phyloP scores from a whole-genome alignment of 1,140 invertebrate species.

The Trachymyrmex septentrionalis region DNA sequence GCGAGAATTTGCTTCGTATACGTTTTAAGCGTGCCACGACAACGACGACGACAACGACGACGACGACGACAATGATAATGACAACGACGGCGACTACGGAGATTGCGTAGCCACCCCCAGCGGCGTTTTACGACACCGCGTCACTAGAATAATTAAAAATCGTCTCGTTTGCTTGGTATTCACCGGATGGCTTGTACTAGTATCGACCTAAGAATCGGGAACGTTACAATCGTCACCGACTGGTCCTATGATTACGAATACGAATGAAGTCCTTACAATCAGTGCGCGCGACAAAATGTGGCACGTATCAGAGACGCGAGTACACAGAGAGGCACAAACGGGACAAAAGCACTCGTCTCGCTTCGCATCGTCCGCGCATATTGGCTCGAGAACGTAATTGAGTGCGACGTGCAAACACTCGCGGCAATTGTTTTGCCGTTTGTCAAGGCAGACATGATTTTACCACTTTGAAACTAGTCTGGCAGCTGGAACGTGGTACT shows the following conservation, averaged over 20 bases:
- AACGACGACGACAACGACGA: neutral
- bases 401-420: slow-evolving; percentile 48
- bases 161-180: neutral
- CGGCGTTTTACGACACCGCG: slow-evolving; percentile 14
- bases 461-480: slow-evolving; percentile 4
- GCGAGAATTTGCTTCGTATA: neutral
- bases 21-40: slow-evolving; percentile 12
- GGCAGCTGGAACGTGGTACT: neutral
- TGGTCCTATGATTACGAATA: neutral
- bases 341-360: slow-evolving; percentile 17
- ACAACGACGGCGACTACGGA: slow-evolving; percentile 9
- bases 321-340: neutral
- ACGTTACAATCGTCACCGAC: slow-evolving; percentile 55
- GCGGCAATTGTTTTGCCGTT: slow-evolving; percentile 37
- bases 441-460: slow-evolving; percentile 35
- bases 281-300: neutral
- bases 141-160: slow-evolving; percentile 75
- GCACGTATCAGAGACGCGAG: neutral
- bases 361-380: slow-evolving; percentile 7
- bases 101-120: neutral
- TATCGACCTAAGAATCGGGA: neutral
- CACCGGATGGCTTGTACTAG: neutral
- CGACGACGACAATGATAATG: neutral
- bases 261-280: slow-evolving; percentile 27
- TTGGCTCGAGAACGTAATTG: slow-evolving; percentile 56